A percentile compares a stretch with the other conserved stretches of the same genome.
phyloP scores from a whole-genome alignment of 2,113 vertebrate species.

The Crotalus helleri region DNA sequence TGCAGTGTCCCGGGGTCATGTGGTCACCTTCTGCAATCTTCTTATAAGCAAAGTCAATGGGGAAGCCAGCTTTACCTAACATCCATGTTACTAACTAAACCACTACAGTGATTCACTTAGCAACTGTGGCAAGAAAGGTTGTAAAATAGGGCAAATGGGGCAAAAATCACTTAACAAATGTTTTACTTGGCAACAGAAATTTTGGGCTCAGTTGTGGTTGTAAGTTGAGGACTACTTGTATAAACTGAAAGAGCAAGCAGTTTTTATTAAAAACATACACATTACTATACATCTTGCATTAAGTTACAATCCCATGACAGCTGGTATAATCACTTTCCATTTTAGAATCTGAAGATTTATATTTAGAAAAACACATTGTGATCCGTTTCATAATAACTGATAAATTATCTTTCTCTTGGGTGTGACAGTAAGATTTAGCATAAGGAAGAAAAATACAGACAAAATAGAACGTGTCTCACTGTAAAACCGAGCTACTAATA shows the following conservation, averaged over 20 bases:
- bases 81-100: too few relatives aligned
- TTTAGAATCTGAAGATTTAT: not conserved
- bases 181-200: not conserved
- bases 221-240: not conserved
- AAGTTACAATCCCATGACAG: not conserved
- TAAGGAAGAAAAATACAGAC: not conserved
- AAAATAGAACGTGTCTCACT: not conserved
- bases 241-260: not conserved
- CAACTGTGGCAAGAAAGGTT: too few relatives aligned
- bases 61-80: too few relatives aligned
- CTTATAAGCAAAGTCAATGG: too few relatives aligned
- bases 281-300: not conserved
- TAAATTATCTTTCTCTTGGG: not conserved
- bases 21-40: too few relatives aligned
- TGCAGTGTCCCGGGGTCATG: too few relatives aligned
- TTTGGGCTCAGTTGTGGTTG: not conserved
- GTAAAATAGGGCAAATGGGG: too few relatives aligned
- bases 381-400: not conserved
- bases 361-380: not conserved
- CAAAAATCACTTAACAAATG: too few relatives aligned
- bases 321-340: not conserved
- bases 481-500: not conserved
- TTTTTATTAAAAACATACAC: not conserved
- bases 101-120: too few relatives aligned
- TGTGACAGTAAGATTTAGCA: not conserved